Evolutionary conservation across 2,888 invertebrate genomes (phyloP).

Genomic region (Parthenolecanium corni): DNA sequence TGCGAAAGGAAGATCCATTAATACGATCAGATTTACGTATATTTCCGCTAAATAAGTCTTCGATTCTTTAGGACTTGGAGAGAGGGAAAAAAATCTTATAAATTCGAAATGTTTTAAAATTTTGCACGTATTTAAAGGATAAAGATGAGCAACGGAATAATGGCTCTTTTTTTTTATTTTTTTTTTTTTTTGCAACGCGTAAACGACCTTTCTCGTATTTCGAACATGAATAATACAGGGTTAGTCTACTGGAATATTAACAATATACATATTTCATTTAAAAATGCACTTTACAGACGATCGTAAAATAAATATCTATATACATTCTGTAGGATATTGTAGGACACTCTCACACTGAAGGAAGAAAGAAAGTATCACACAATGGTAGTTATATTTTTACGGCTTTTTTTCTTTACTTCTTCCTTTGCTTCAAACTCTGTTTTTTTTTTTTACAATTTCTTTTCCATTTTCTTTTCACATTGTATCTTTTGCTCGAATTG

Average conservation of each 20-base stretch:
- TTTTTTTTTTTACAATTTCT: background rate
- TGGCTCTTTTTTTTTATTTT: no score
- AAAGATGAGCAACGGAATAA: no score
- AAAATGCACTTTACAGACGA: constrained; percentile 5
- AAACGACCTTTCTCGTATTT: constrained; percentile 1
- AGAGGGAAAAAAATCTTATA: background rate
- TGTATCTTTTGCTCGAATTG: background rate
- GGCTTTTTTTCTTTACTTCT: background rate
- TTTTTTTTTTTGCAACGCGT: background rate
- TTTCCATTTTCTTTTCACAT: background rate
- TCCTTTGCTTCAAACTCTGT: background rate
- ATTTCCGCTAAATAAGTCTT: background rate
- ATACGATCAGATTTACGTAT: background rate
- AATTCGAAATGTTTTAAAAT: background rate
- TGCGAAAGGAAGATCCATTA: no score
- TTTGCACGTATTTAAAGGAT: no score
- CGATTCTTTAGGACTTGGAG: background rate
- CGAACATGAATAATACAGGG: constrained; percentile 8
- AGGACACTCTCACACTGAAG: no score
- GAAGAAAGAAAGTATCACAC: background rate
- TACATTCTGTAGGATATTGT: no score
- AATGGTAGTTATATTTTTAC: background rate
- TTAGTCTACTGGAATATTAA: constrained; percentile 13
- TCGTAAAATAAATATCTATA: background rate
- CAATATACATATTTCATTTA: background rate